Evolutionary conservation across 2,797 vertebrate species (phyloP), one percentile per base, ranked within the genome.

Genomic region (Poecilia velifera): DNA sequence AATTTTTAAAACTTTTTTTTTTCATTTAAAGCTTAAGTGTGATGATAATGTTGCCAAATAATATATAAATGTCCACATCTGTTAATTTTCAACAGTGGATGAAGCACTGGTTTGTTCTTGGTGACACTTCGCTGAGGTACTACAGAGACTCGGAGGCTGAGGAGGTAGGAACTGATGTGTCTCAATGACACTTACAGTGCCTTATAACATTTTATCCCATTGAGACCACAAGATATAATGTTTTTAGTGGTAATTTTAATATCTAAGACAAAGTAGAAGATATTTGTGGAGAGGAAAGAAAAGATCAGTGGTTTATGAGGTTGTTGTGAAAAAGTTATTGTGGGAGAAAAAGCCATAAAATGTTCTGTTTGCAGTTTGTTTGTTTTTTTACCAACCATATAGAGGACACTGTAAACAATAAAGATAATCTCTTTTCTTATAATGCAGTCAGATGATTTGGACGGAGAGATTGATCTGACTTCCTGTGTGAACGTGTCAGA

Each of bases 41-140:
- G 1, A 70, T 5, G 41, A 45, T 70, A 41, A 43, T 53, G 34
- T 74, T 55, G 36, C 22, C 49, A 55, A 55, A 6, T 34, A 34
- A 34, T 34, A 13, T 73, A 1, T 51, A 20, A 4, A n/a, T 39
- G 8, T 39, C 18, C 13, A 25, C 6, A 53, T 31, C 41, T 59
- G 8, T 64, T 28, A 1, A 12, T 18, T 83, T 85, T 80, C n/a
- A 1, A 71, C 93, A 99, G 98, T 99, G 98, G 98, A 97, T 94
- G 92, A 99, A 98, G 84, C 97, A 97, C 53, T 99, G 98, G 98
- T 99, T 99, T 75, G 97, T 99, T 87, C 94, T 99, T 82, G 95
- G 94, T 0, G 95, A 97, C 41, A 94, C 96, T 6, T 97, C 95
- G 43, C 94, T 99, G 89, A 97, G 91, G 78, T 99, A 96, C 94